These are phyloP conservation scores for Acanthosoma haemorrhoidale DNA, from an alignment of 2,888 invertebrate genomes.

Conservation along the genomic window DNA sequence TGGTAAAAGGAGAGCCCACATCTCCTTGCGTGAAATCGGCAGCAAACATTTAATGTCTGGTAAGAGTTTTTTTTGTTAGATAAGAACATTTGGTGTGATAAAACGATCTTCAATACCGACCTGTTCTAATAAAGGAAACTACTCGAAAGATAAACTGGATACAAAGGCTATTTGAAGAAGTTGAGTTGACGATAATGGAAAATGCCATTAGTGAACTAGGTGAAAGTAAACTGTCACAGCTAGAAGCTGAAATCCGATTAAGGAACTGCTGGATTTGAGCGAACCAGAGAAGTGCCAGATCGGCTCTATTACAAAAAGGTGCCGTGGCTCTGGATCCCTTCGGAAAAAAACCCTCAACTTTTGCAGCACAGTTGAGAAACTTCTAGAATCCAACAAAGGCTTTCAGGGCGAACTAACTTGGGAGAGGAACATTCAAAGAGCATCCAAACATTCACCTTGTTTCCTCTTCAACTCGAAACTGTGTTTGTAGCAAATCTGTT, in stretches of 20 bases:
- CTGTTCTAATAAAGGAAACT: too few species aligned
- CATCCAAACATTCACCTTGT: not conserved
- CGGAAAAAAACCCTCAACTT: not conserved
- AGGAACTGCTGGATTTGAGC: too few species aligned
- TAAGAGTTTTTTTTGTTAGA: not conserved
- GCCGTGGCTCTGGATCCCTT: not conserved
- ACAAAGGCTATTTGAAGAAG: not conserved
- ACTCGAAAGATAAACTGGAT: not conserved
- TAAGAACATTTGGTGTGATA: not conserved
- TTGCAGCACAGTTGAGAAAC: not conserved
- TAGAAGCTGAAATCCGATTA: not conserved
- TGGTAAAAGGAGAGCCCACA: too few species aligned
- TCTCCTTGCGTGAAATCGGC: too few species aligned
- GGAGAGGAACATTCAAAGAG: not conserved
- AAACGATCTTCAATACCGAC: too few species aligned
- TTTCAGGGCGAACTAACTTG: not conserved
- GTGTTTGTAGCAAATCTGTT: too few species aligned
- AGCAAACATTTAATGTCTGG: not conserved
- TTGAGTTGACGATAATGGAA: not conserved
- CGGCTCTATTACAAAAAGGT: slow-evolving; percentile 1
- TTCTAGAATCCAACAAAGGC: not conserved
- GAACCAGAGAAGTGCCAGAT: too few species aligned
- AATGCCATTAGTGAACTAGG: not conserved
- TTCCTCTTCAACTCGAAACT: not conserved
- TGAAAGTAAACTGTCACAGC: not conserved